Base-by-base conservation (phyloP, 1,140 invertebrate genomes). In the Drosophila orosa region DNA sequence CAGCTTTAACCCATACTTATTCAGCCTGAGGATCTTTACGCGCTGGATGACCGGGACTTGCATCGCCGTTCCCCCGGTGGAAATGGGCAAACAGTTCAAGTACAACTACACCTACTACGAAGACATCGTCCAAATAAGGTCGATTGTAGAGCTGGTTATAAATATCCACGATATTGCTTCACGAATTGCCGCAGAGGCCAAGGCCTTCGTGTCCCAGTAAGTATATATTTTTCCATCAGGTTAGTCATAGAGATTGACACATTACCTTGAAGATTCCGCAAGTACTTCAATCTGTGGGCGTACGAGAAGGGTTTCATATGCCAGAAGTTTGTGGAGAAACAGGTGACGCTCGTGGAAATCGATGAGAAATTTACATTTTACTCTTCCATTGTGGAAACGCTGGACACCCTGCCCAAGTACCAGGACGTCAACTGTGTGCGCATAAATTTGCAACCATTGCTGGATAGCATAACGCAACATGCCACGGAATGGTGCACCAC, bases 21-120 rank as follows among this genome's bases (percentile, higher is more conserved):
- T 31, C 42, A 95, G 95, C 71, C 90, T 97, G 5, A 96, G 96
- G 84, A 77, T 92, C 7, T 97, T 98, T 91, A 93, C 95, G 0
- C 94, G 97, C 9, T 98, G 97, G 97, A 96, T 97, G 95, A 93
- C 95, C 67, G 95, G 95, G n/a, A 96, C 95, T 12, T 98, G 97
- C 90, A 85, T 96, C 0, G 94, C 95, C 31, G 96, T 95, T 68
- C 93, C 94, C 35, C 66, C 87, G 91, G 59, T 90, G 17, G 89
- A 58, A 80, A 82, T 92, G 44, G 81, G 94, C 1, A 92, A 93
- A 3, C 94, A 94, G 44, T 92, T 94, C 90, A 92, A 95, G 91
- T 93, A 92, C 90, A 84, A 95, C 86, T 94, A 96, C 92, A 94
- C 93, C 2, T 98, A 95, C 91, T 97, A 95, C 74, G 95, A 97